Base-by-base conservation (phyloP, 2,888 invertebrate species). In the Dione vanillae region DNA sequence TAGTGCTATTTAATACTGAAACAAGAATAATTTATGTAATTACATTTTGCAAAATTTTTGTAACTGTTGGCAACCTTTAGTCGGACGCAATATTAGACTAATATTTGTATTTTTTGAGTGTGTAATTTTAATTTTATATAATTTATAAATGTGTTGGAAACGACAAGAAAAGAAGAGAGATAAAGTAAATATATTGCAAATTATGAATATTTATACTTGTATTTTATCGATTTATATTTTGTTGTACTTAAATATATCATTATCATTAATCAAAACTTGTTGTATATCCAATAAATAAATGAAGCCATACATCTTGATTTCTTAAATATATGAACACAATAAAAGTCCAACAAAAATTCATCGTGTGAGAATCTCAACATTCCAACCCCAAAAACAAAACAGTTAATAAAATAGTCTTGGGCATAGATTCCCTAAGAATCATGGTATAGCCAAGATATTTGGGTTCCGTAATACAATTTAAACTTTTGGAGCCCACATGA, bases 401-500 rank as follows among this genome's bases (percentile, higher is more conserved):
- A 66, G 14, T 47, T 62, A 51, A 69, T 69, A 69, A 65, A 65
- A 70, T 67, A 70, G 70, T 65, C 45, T 70, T 61, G 41, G 59
- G 40, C 67, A 61, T 67, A 69, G 51, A 68, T 70, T 49, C 76
- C 67, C 68, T 66, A 84, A 85, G 83, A 84, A 82, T 85, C 83
- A 85, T 85, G 82, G 80, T 74, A 72, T 80, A 79, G 76, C 78
- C 79, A 82, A 87, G 85, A 86, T 85, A 88, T 89, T 86, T 87
- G 83, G 84, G 84, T 87, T 86, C 80, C 79, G 82, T 89, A 92
- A 92, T 90, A 88, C 91, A 92, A 92, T 92, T 93, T 92, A 92
- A 92, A 92, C 91, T 91, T 90, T 89, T 85, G 83, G 83, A 87
- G 85, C 88, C 88, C 92, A 92, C 90, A 91, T 91, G 91, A 90